Evolutionary conservation across 2,888 invertebrate genomes (phyloP), one percentile per base, ranked within the genome.

Genomic region (Athalia rosae): DNA sequence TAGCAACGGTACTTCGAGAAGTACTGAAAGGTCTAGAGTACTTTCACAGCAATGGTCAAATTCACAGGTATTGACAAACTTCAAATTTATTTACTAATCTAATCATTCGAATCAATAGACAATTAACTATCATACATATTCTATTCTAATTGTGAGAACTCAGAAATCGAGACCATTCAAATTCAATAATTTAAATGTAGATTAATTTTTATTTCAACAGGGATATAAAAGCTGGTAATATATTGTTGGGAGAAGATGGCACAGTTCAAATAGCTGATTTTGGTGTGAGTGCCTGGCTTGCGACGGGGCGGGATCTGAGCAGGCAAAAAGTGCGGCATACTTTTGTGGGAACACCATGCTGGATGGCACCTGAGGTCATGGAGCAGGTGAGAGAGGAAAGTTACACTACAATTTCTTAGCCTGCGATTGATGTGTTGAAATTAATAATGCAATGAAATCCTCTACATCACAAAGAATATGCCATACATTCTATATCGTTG

Each of bases 311-410:
- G 77, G 99, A 99, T 90, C 91, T 97, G 79, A 97, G 97, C 4
- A 92, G 98, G 67, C 98, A 99, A 90, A 97, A 97, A 91, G 97
- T 98, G 41, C 92, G 99, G 59, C 98, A 99, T 89, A 99, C 99
- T 0, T 99, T 99, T 91, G 99, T 99, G 1, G 99, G 99, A 9
- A 99, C 99, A 0, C 99, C 99, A 0, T 99, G 99, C 88, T 99
- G 99, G 99, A 99, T 99, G 99, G 99, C 99, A 3, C 99, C 99
- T 0, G 99, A 99, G 92, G 99, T 99, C 82, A 99, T 99, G 99
- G 97, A 98, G 91, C 98, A 98, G 92, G 95, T 95, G 90, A 91
- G 91, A 89, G 86, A 88, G 87, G 88, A 89, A 90, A 90, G 89
- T 89, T 89, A 87, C 87, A 88, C 84, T 89, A 87, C 88, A 87